Evolutionary conservation across 2,113 vertebrate genomes (phyloP).

Genomic region (Galemys pyrenaicus): DNA sequence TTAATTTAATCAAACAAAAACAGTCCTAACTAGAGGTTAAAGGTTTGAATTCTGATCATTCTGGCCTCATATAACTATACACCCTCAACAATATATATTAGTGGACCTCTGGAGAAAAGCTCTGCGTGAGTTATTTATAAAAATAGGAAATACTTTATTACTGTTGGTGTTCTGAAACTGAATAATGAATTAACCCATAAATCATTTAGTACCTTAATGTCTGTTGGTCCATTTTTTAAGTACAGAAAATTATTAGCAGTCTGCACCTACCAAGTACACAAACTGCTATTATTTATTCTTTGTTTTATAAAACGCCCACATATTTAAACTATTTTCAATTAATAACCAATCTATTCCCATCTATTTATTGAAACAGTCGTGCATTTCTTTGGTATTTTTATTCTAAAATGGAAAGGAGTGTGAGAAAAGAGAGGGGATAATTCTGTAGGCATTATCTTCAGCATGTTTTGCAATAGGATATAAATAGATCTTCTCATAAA

Average conservation of each 20-base stretch:
- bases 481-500: not conserved
- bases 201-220: constrained; percentile 31
- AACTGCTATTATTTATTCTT: not conserved
- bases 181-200: constrained; percentile 46
- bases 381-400: constrained; percentile 10
- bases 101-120: not conserved
- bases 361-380: not conserved
- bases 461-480: not conserved
- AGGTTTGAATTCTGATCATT: not conserved
- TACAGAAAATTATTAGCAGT: constrained; percentile 25
- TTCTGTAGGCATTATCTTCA: constrained; percentile 18
- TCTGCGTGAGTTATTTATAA: constrained; percentile 41
- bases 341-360: not conserved
- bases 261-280: not conserved
- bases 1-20: constrained; percentile 25
- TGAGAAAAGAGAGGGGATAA: not conserved
- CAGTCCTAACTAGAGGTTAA: not conserved
- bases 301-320: not conserved
- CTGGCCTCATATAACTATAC: not conserved
- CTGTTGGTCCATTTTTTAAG: constrained; percentile 26
- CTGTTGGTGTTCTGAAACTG: constrained; percentile 26
- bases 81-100: not conserved
- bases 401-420: not conserved
- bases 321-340: constrained; percentile 27
- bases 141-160: not conserved